Evolutionary conservation across 2,888 invertebrate species (phyloP), one percentile per base, ranked within the genome.

Genomic region (Lasioglossum malachurum): DNA sequence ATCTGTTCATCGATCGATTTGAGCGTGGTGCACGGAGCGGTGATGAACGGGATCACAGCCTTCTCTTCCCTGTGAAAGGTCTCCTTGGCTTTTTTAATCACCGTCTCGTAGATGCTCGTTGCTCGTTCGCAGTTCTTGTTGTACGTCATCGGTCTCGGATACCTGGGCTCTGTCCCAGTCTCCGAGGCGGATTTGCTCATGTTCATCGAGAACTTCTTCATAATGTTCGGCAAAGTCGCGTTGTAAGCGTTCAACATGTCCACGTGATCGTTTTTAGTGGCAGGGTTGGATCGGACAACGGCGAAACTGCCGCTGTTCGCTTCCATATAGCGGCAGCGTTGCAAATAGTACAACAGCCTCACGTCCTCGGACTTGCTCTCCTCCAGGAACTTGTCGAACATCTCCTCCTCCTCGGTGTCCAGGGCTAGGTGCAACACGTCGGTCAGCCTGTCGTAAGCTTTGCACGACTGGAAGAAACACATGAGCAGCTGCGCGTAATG

Each of bases 311-410:
- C 84, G 27, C 86, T 88, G 23, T 90, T 92, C 0, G 94, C 94
- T 75, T 94, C 95, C 4, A 92, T 92, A 73, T 94, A 94, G 69
- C 94, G 93, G 95, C 96, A 97, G 92, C 97, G 96, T 90, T 97
- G 96, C 76, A 98, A 95, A 91, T 97, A 97, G 93, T 97, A 97
- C 94, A 97, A 96, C 73, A 98, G 96, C 44, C 97, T 96, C 75
- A 97, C 96, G 91, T 98, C 97, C 0, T 97, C 96, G 0, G 96
- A 96, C 60, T 96, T 96, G 86, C 97, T 96, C n/a, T 96, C 96
- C 85, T 97, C 96, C 31, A 98, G 94, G 93, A 97, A 98, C 75
- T 96, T 96, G 5, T 97, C 96, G 84, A 98, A 97, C 27, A 96
- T 96, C 14, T 96, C 96, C 93, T 98, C 98, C 94, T 98, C 98